These are phyloP conservation scores for Chalcosyrphus nemorum DNA, from an alignment of 2,888 invertebrate genomes.

Conservation along the genomic window DNA sequence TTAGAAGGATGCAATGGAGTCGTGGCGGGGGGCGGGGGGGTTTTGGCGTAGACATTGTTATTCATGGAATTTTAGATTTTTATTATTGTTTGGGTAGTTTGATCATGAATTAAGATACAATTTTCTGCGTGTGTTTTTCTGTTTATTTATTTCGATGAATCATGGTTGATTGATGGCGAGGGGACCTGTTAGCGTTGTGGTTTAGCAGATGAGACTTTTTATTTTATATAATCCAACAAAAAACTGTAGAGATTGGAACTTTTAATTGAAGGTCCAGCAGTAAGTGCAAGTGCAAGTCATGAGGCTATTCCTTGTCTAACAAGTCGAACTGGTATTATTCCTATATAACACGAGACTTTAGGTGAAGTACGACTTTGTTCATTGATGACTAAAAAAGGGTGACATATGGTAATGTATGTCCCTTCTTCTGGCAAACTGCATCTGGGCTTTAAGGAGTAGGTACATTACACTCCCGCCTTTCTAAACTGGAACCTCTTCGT, in stretches of 20 bases:
- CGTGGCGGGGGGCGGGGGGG: background rate
- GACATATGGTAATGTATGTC: too few relatives aligned
- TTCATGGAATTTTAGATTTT: constrained; percentile 54
- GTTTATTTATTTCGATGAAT: constrained; percentile 19
- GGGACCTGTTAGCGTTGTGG: constrained; percentile 1
- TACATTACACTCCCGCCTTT: too few relatives aligned
- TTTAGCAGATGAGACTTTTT: background rate
- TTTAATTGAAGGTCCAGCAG: background rate
- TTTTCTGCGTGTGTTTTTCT: background rate
- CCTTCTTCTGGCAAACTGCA: too few relatives aligned
- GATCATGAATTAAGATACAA: constrained; percentile 16
- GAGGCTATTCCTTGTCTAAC: too few relatives aligned
- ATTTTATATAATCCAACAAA: background rate
- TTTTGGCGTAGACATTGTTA: constrained; percentile 21
- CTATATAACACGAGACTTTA: too few relatives aligned
- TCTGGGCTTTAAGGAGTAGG: too few relatives aligned
- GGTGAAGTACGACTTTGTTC: too few relatives aligned
- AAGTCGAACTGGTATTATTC: too few relatives aligned
- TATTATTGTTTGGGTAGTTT: constrained; percentile 11
- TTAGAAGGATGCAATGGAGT: background rate
- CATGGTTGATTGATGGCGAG: constrained; percentile 6
- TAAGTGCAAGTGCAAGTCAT: too few relatives aligned
- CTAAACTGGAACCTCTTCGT: too few relatives aligned
- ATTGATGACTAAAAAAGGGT: too few relatives aligned
- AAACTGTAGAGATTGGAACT: too few relatives aligned